Evolutionary conservation across 2,888 invertebrate genomes (phyloP).

Genomic region (Machimus rusticus): DNA sequence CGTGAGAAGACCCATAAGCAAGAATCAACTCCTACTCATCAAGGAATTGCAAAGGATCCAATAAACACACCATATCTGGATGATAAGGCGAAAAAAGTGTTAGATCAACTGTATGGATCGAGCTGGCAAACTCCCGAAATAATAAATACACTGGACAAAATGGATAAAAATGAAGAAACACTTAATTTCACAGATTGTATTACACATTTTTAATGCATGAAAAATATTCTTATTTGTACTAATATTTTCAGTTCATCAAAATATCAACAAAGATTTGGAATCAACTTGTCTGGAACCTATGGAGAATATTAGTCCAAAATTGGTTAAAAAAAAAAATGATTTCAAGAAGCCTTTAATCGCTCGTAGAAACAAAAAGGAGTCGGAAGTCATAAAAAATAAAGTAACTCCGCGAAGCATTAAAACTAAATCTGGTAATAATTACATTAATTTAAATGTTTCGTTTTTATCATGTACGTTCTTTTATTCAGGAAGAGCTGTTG

Average conservation of each 20-base stretch:
- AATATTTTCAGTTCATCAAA: constrained; percentile 51
- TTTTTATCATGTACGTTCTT: neutral
- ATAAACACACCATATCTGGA: constrained; percentile 50
- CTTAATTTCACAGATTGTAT: constrained; percentile 12
- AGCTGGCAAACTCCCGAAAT: constrained; percentile 61
- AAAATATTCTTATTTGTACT: neutral
- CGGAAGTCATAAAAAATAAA: neutral
- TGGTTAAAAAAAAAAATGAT: neutral
- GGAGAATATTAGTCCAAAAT: neutral
- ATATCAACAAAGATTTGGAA: constrained; percentile 55
- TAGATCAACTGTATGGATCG: constrained; percentile 59
- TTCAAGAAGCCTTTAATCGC: neutral
- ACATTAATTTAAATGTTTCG: neutral
- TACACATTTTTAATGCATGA: neutral
- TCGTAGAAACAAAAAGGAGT: neutral
- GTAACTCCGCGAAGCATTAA: neutral
- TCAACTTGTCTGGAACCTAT: constrained; percentile 52
- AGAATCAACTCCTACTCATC: neutral
- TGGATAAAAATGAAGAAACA: neutral
- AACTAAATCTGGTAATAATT: neutral
- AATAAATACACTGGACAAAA: constrained; percentile 55
- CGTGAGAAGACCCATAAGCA: neutral
- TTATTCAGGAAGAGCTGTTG: neutral
- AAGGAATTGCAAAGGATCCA: neutral
- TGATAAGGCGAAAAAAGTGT: constrained; percentile 54